These are phyloP conservation scores for Panulirus ornatus DNA, from an alignment of 1,140 invertebrate genomes.

Conservation along the genomic window DNA sequence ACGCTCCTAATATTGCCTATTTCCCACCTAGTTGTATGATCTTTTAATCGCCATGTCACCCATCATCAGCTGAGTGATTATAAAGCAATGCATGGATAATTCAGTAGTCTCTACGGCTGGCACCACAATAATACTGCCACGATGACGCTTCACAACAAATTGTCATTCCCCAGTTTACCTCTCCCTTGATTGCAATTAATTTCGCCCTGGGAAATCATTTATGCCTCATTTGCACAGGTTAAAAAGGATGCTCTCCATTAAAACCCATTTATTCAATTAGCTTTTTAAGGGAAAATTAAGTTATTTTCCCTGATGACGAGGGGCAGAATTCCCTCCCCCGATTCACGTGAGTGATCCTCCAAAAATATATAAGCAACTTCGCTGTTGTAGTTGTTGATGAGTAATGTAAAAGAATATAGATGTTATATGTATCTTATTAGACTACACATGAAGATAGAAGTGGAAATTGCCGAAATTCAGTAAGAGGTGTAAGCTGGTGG, in stretches of 20 bases:
- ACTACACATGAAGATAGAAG: too few relatives aligned
- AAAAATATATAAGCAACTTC: neutral
- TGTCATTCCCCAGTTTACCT: conserved; percentile 49
- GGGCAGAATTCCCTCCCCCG: neutral
- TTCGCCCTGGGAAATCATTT: conserved; percentile 63
- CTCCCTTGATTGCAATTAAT: conserved; percentile 64
- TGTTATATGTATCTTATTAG: too few relatives aligned
- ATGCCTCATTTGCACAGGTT: conserved; percentile 63
- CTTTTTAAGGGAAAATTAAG: conserved; percentile 51
- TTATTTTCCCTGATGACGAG: neutral
- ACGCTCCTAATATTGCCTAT: neutral
- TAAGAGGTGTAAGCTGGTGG: too few relatives aligned
- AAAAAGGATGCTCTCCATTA: conserved; percentile 67
- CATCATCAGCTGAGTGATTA: neutral
- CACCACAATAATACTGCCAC: conserved; percentile 22
- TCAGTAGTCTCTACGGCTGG: neutral
- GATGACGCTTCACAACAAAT: conserved; percentile 23
- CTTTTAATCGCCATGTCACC: neutral
- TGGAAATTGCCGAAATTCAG: too few relatives aligned
- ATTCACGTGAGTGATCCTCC: neutral
- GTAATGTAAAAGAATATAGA: too few relatives aligned
- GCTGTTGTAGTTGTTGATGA: too few relatives aligned
- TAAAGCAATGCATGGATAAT: conserved; percentile 17
- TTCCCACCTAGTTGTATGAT: too few relatives aligned
- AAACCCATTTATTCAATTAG: conserved; percentile 73